Percentiles rank a stretch among this genome's conserved stretches.
Conservation (phyloP, 1,140 invertebrate species). For the Phymorhynchus buccinoides region DNA sequence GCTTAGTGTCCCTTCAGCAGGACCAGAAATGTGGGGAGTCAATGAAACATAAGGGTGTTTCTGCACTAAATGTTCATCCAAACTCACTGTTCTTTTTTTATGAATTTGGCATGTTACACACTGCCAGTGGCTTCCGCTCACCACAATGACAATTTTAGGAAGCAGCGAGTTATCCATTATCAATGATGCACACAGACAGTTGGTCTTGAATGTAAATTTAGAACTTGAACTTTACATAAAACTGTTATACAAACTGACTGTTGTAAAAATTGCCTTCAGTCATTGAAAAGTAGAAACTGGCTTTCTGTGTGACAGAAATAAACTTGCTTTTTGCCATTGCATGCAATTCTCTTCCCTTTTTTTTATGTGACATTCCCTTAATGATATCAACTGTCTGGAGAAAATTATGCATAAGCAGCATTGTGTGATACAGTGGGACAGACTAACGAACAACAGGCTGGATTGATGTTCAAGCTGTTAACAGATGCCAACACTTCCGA, state of each 20-base stretch:
- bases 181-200: not conserved
- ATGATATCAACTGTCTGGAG: no score
- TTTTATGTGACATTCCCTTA: no score
- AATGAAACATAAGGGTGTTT: conserved; percentile 3
- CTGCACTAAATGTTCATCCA: conserved; percentile 26
- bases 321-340: not conserved
- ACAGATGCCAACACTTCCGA: no score
- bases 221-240: not conserved
- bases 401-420: no score
- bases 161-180: not conserved
- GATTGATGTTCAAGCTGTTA: no score
- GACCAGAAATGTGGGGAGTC: not conserved
- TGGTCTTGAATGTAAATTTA: no score
- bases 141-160: conserved; percentile 31
- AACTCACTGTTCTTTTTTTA: conserved; percentile 23
- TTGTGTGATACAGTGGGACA: no score
- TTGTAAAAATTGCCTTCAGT: not conserved
- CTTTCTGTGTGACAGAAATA: not conserved
- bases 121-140: conserved; percentile 38
- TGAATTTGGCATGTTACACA: conserved; percentile 27
- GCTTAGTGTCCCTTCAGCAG: not conserved
- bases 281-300: not conserved
- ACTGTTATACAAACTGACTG: not conserved
- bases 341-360: not conserved
- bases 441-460: no score